Conservation (phyloP, 2,797 vertebrate species). For the Enteromius radiatus region DNA sequence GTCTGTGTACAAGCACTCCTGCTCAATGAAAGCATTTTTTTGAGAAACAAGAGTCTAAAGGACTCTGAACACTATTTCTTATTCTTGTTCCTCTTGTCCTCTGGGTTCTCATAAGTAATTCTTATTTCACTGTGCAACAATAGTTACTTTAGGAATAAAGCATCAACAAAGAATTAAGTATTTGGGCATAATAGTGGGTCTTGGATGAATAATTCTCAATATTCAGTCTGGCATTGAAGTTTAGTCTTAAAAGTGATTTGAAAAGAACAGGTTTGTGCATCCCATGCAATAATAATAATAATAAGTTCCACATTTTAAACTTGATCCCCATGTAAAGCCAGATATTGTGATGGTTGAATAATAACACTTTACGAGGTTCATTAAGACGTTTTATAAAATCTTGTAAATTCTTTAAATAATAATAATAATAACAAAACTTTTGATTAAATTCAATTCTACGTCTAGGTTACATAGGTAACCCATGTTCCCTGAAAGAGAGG, state of each 20-base stretch:
- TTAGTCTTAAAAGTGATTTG: neutral
- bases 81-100: conserved; percentile 78
- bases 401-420: neutral
- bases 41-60: neutral
- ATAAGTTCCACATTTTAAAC: neutral
- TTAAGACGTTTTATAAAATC: neutral
- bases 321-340: neutral
- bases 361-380: neutral
- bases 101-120: conserved; percentile 68
- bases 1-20: conserved; percentile 16
- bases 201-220: neutral
- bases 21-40: neutral
- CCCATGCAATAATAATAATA: no score
- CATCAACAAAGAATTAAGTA: neutral
- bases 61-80: conserved; percentile 60
- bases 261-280: neutral
- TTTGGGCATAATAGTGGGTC: neutral
- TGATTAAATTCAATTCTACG: no score
- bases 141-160: neutral
- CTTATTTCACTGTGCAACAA: neutral
- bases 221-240: neutral
- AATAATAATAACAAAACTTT: neutral
- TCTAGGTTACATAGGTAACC: no score
- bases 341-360: neutral
- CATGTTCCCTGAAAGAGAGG: no score